phyloP scores from a whole-genome alignment of 2,113 vertebrate species.

The Bambusicola thoracicus region DNA sequence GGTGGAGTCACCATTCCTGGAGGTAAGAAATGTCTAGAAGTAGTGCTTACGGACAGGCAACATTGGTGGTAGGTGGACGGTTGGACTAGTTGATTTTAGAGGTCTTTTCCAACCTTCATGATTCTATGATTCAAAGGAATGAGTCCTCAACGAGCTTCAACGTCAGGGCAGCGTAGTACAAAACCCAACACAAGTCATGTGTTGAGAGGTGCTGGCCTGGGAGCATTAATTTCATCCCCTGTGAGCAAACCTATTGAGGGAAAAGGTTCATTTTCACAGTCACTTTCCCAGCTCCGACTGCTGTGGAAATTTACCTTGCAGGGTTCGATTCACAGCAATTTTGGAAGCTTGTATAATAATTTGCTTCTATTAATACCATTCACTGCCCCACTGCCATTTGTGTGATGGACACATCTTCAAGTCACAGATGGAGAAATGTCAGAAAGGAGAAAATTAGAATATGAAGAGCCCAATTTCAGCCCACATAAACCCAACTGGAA shows the following conservation, averaged over 20 bases:
- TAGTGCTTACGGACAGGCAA: no score
- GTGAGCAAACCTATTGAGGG: not conserved
- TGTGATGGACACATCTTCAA: not conserved
- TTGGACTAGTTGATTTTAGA: no score
- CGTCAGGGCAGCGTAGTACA: rapidly evolving
- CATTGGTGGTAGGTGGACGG: no score
- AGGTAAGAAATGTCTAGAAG: no score
- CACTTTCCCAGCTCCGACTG: not conserved
- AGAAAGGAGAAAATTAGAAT: not conserved
- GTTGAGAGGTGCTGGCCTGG: not conserved
- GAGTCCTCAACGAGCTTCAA: rapidly evolving
- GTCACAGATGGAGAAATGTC: not conserved
- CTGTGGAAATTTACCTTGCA: not conserved
- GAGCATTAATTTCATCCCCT: not conserved
- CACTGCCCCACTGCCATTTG: not conserved
- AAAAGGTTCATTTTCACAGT: not conserved
- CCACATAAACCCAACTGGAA: not conserved
- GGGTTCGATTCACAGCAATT: not conserved
- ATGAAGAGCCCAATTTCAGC: not conserved
- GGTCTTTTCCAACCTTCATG: no score
- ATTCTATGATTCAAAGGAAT: not conserved
- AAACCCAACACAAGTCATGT: not conserved
- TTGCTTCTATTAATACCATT: slow-evolving; percentile 24
- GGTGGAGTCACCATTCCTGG: no score
- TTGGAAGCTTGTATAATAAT: slow-evolving; percentile 11